A percentile compares a stretch with the other conserved stretches of the same genome.
phyloP scores from a whole-genome alignment of 2,797 vertebrate species.

The Sciurus vulgaris region DNA sequence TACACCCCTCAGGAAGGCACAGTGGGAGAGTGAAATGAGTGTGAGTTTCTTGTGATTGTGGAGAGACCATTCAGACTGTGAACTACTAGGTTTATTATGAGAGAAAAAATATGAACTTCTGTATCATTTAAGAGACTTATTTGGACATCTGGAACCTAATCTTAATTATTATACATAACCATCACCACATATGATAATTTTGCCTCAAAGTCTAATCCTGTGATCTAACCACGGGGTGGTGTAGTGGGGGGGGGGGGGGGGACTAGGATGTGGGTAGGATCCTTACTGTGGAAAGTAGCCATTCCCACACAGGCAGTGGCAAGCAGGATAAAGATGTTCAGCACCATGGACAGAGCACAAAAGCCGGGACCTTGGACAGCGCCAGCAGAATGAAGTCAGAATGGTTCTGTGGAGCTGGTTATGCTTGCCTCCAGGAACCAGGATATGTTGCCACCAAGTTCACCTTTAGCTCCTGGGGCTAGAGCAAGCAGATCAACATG shows the following conservation, averaged over 20 bases:
- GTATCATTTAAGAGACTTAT: background rate
- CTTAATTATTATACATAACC: background rate
- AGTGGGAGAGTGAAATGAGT: background rate
- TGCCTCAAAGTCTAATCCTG: background rate
- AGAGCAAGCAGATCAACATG: background rate
- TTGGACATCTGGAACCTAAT: conserved; percentile 11
- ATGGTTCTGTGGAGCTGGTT: background rate
- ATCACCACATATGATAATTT: background rate
- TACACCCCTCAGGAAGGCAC: background rate
- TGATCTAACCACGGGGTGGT: background rate
- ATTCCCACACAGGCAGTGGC: background rate
- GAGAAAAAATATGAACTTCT: background rate
- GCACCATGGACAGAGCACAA: conserved; percentile 76
- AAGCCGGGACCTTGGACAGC: background rate
- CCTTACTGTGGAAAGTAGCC: background rate
- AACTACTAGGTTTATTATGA: background rate
- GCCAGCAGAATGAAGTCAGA: background rate
- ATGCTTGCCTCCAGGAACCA: background rate
- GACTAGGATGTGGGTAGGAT: background rate
- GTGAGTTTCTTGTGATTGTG: background rate
- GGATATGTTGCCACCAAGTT: background rate
- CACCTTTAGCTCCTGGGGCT: background rate
- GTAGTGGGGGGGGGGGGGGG: accelerated
- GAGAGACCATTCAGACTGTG: background rate
- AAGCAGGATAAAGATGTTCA: conserved; percentile 30